Base-by-base conservation (phyloP, 2,797 vertebrate genomes). In the Limosa lapponica region DNA sequence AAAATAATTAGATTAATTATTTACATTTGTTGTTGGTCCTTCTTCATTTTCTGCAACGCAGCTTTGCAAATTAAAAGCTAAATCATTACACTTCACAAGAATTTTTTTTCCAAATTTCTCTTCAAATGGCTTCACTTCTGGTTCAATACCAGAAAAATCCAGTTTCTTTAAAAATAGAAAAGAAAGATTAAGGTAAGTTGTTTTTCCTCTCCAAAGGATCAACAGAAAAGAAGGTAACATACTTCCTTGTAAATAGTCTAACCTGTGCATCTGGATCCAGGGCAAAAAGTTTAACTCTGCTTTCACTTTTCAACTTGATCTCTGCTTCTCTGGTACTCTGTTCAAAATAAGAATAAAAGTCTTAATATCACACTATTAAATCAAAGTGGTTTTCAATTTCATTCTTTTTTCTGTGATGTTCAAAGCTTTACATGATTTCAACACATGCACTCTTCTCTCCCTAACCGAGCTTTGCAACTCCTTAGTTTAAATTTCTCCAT, bases 181-280 rank as follows among this genome's bases (percentile, higher is more conserved):
- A 83, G 32, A 87, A 94, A 94, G 94, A 49, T 65, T 51, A 95
- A 71, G 58, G 20, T 79, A 74, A 87, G 82, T 34, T 55, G 34
- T 16, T 18, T 87, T 36, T 39, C 24, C 44, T 57, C 59, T 61
- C n/a, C 22, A 87, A 58, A 83, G 11, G 44, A 58, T 72, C 34
- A 77, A 46, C 20, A 49, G 27, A 44, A 64, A 90, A 80, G 44
- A 39, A 6, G 64, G 18, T 13, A 22, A 10, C 8, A 19, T 8
- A 8, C 11, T 48, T 85, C 25, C 15, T 24, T 25, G 16, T 72
- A 78, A 86, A 61, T 81, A 70, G 34, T 59, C 73, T 98, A 97
- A 99, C 99, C 99, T 99, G 99, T 72, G 99, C 99, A 97, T 99
- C 99, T 25, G 99, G 98, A 96, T 99, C 99, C 98, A 99, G 94